phyloP scores from a whole-genome alignment of 1,140 invertebrate species.

The Leptinotarsa undecemlineata region DNA sequence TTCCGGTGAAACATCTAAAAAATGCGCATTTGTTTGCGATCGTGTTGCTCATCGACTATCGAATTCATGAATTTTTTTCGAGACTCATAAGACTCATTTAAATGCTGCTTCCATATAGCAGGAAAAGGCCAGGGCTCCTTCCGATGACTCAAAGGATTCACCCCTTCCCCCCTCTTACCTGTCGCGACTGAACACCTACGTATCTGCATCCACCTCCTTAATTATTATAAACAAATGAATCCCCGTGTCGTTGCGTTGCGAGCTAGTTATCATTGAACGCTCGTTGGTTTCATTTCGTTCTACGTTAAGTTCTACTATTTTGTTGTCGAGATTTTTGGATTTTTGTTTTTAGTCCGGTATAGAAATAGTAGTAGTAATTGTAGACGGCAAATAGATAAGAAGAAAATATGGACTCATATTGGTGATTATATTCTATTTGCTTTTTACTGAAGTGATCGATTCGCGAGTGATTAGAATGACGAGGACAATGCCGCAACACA shows the following conservation, averaged over 20 bases:
- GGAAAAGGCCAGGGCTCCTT: constrained; percentile 6
- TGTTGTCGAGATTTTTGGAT: constrained; percentile 16
- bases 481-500: constrained; percentile 48
- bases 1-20: no score
- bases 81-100: neutral
- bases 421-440: constrained; percentile 10
- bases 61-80: no score
- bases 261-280: constrained; percentile 7
- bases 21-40: no score
- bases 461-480: constrained; percentile 34
- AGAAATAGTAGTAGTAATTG: constrained; percentile 37
- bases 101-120: neutral
- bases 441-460: constrained; percentile 4
- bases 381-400: constrained; percentile 9
- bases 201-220: constrained; percentile 17
- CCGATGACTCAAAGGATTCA: constrained; percentile 15
- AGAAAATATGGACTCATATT: neutral
- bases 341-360: constrained; percentile 8
- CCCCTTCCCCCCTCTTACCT: constrained; percentile 1
- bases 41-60: no score
- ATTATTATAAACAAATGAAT: constrained; percentile 25
- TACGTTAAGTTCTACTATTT: constrained; percentile 40
- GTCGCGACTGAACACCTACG: constrained; percentile 4
- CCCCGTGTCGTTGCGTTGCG: constrained; percentile 10
- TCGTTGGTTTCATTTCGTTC: constrained; percentile 6